These are phyloP conservation scores for Caenorhabditis tropicalis DNA, from an alignment of 1,140 invertebrate species.

Conservation along the genomic window DNA sequence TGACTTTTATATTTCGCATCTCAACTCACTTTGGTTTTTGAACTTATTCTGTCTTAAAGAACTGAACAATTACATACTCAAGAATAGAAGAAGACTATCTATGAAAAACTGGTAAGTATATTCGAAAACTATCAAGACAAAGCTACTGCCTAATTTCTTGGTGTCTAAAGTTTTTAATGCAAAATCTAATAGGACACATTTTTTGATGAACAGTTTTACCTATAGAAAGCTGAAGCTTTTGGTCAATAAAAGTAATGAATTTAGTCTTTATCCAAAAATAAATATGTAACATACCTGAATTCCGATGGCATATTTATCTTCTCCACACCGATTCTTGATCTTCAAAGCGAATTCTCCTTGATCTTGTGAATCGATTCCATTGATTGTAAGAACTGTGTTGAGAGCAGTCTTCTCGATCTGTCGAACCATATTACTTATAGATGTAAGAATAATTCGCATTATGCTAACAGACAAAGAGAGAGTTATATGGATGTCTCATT, in stretches of 20 bases:
- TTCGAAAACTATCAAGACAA: not conserved
- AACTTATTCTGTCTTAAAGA: not conserved
- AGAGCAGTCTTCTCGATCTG: constrained; percentile 48
- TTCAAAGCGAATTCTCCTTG: constrained; percentile 50
- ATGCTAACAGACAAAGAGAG: not conserved
- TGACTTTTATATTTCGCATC: not conserved
- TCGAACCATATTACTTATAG: constrained; percentile 16
- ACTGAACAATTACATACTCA: not conserved
- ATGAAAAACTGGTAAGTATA: constrained; percentile 10
- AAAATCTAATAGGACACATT: too few species aligned
- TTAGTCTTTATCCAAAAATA: not conserved
- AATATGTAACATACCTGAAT: constrained; percentile 45
- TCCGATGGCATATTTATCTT: constrained; percentile 44
- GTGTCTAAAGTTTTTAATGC: too few species aligned
- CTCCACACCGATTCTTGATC: constrained; percentile 51
- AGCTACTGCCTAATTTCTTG: too few species aligned
- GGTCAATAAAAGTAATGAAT: too few species aligned
- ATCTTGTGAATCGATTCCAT: constrained; percentile 47
- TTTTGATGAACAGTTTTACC: too few species aligned
- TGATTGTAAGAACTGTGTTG: constrained; percentile 51
- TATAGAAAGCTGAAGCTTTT: too few species aligned
- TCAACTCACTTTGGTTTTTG: not conserved
- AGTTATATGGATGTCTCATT: not conserved
- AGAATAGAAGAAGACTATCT: not conserved
- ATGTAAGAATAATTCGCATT: constrained; percentile 21